Percentiles rank a stretch among this genome's conserved stretches.
Conservation (phyloP, 2,888 invertebrate species). For the Habrosyne pyritoides region DNA sequence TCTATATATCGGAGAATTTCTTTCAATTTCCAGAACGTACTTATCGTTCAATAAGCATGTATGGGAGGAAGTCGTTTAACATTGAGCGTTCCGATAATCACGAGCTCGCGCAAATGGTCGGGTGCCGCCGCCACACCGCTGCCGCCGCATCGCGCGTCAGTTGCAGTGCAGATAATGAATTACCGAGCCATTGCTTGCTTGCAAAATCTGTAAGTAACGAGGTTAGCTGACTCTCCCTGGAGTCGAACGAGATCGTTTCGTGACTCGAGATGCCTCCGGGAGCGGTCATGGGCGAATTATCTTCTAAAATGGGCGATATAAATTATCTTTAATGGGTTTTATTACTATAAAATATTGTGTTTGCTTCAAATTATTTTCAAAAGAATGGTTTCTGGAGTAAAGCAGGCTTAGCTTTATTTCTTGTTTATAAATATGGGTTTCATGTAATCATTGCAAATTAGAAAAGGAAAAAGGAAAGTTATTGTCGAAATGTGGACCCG, state of each 20-base stretch:
- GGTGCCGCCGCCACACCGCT: conserved; percentile 28
- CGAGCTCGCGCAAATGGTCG: conserved; percentile 60
- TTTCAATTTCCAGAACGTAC: too few relatives aligned
- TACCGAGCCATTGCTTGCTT: conserved; percentile 70
- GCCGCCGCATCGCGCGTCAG: conserved; percentile 26
- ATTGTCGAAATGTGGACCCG: conserved; percentile 61
- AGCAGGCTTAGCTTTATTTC: conserved; percentile 16
- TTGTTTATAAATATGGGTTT: conserved; percentile 21
- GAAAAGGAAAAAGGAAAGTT: conserved; percentile 60
- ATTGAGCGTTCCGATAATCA: conserved; percentile 70
- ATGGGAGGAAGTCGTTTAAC: conserved; percentile 63
- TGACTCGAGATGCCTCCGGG: conserved; percentile 71
- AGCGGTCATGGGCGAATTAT: conserved; percentile 72
- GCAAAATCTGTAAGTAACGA: conserved; percentile 75
- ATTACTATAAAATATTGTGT: conserved; percentile 65
- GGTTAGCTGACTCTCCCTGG: conserved; percentile 58
- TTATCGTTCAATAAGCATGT: conserved; percentile 56
- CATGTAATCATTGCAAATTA: conserved; percentile 54
- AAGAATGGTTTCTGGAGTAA: conserved; percentile 42
- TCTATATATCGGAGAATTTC: too few relatives aligned
- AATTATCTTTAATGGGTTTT: conserved; percentile 71
- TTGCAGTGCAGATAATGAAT: conserved; percentile 73
- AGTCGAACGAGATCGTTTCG: conserved; percentile 54
- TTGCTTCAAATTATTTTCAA: conserved; percentile 51
- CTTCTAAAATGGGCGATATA: conserved; percentile 69